Evolutionary conservation across 2,888 invertebrate species (phyloP).

Genomic region (Hoplodrina blanda): DNA sequence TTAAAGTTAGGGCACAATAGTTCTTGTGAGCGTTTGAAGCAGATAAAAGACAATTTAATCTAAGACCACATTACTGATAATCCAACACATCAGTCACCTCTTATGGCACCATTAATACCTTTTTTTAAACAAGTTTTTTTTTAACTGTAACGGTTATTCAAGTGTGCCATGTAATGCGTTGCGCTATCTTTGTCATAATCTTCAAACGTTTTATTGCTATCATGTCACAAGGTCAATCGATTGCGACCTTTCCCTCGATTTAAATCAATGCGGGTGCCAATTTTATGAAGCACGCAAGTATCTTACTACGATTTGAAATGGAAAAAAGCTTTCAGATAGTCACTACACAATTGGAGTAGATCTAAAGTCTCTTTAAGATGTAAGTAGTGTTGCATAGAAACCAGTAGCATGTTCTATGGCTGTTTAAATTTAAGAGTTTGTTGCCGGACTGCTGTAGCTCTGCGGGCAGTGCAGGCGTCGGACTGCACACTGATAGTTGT

Average conservation of each 20-base stretch:
- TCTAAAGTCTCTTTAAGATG: neutral
- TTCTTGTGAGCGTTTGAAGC: conserved; percentile 2
- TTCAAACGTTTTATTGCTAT: conserved; percentile 46
- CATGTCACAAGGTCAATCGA: conserved; percentile 53
- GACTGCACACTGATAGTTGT: too few species aligned
- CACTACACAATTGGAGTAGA: neutral
- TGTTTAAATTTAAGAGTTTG: too few species aligned
- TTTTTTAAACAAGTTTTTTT: conserved; percentile 14
- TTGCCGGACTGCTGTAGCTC: too few species aligned
- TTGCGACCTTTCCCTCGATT: conserved; percentile 35
- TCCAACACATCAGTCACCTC: too few species aligned
- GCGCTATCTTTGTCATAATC: conserved; percentile 48
- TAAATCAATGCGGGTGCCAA: conserved; percentile 50
- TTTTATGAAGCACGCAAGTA: conserved; percentile 37
- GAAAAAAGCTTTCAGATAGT: neutral
- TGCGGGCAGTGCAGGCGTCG: too few species aligned
- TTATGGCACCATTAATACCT: neutral
- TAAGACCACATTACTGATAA: conserved; percentile 1
- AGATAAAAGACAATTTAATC: neutral
- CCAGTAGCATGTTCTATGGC: neutral
- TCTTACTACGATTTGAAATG: neutral
- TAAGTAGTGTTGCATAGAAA: neutral
- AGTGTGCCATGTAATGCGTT: conserved; percentile 15
- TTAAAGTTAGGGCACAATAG: conserved; percentile 2
- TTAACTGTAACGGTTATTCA: conserved; percentile 10